Percentiles rank a stretch among this genome's conserved stretches.
Evolutionary conservation across 2,113 vertebrate genomes (phyloP).

Genomic region (Malurus alboscapulatus): DNA sequence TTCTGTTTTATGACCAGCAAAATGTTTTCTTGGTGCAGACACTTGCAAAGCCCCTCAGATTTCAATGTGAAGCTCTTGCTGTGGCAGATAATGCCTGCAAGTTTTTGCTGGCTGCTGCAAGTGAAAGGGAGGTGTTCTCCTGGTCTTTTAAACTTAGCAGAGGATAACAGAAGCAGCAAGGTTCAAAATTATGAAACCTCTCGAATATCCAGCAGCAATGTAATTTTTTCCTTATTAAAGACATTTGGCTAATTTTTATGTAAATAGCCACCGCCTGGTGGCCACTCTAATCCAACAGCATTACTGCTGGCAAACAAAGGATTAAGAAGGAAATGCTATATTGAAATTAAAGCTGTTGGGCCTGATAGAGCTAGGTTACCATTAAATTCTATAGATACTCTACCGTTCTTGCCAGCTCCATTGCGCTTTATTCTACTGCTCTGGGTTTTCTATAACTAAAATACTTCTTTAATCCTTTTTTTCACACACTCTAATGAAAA

Average conservation of each 20-base stretch:
- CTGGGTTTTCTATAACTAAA: conserved; percentile 48
- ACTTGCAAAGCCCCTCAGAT: not conserved
- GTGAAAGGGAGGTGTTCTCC: not conserved
- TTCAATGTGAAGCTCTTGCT: not conserved
- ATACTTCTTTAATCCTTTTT: conserved; percentile 62
- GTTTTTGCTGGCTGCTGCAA: not conserved
- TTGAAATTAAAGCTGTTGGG: conserved; percentile 65
- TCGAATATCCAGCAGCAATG: not conserved
- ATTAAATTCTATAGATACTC: conserved; percentile 52
- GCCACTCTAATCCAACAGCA: conserved; percentile 8
- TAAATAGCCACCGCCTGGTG: conserved; percentile 24
- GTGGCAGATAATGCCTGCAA: not conserved
- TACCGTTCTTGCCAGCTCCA: conserved; percentile 22
- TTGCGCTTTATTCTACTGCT: conserved; percentile 17
- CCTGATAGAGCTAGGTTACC: conserved; percentile 36
- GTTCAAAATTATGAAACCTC: conserved; percentile 2
- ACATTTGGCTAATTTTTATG: conserved; percentile 46
- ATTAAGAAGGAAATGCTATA: conserved; percentile 44
- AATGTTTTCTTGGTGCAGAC: not conserved
- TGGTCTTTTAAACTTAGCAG: not conserved
- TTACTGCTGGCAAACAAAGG: conserved; percentile 37
- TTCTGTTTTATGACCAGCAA: not conserved
- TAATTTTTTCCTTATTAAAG: conserved; percentile 17
- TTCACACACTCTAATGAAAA: conserved; percentile 52
- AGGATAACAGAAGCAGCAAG: not conserved